These are phyloP conservation scores for Eurytoma californica DNA, from an alignment of 2,888 invertebrate genomes.

Conservation along the genomic window DNA sequence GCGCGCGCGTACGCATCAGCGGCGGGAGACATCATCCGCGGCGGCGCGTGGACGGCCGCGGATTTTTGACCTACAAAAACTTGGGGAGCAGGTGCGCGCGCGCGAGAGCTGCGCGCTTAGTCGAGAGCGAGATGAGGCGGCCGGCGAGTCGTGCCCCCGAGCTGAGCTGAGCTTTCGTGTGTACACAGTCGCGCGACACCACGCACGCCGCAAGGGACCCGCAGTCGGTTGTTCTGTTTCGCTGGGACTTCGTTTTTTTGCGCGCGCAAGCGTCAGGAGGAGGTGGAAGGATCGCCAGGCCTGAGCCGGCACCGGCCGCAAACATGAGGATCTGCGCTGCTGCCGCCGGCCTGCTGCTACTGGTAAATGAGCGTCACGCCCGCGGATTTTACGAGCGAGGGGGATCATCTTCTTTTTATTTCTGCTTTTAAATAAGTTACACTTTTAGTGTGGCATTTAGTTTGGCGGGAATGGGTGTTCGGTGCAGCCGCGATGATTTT, in stretches of 20 bases:
- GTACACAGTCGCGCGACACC: neutral
- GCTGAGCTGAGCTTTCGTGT: slow-evolving; percentile 9
- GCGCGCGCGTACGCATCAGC: neutral
- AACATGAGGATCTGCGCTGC: slow-evolving; percentile 34
- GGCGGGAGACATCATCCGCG: neutral
- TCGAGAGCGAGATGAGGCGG: slow-evolving; percentile 17
- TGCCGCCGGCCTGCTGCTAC: slow-evolving; percentile 42
- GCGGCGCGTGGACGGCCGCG: slow-evolving; percentile 32
- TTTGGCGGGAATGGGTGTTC: neutral
- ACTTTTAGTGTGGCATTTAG: no score
- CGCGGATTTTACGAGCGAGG: neutral
- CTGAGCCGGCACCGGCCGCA: slow-evolving; percentile 3
- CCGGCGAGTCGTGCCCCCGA: slow-evolving; percentile 15
- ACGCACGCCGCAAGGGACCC: neutral
- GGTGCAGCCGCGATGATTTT: neutral
- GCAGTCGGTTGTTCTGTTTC: neutral
- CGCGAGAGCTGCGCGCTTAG: slow-evolving; percentile 18
- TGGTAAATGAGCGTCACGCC: slow-evolving; percentile 39
- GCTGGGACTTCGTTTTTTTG: no score
- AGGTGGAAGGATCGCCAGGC: neutral
- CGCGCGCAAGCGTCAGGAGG: neutral
- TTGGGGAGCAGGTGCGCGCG: neutral
- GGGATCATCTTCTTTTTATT: neutral
- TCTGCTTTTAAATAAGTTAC: neutral
- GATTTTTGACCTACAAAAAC: slow-evolving; percentile 57